Percentiles rank a stretch among this genome's conserved stretches.
Evolutionary conservation across 2,797 vertebrate species (phyloP).

Genomic region (Tenualosa thibaudeaui): DNA sequence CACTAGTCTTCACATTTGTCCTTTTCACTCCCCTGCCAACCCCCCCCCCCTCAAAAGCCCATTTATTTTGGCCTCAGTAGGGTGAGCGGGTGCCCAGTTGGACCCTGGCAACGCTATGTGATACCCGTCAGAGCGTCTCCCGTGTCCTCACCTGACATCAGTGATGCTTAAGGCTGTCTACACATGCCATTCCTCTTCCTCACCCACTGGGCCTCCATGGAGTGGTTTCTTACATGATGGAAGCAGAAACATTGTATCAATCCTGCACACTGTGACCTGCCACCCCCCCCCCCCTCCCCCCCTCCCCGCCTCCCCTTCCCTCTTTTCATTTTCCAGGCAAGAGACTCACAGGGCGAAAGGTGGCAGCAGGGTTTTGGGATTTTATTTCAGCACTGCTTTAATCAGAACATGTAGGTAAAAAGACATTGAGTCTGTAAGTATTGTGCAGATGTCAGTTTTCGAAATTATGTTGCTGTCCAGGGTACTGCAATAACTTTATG

Average conservation of each 20-base stretch:
- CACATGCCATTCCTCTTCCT: too few relatives aligned
- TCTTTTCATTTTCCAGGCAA: neutral
- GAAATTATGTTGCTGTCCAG: slow-evolving; percentile 17
- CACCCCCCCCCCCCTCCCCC: neutral
- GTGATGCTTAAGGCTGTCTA: too few relatives aligned
- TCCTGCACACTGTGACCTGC: neutral
- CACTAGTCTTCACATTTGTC: too few relatives aligned
- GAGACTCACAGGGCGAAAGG: neutral
- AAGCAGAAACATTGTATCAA: neutral
- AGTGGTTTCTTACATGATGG: too few relatives aligned
- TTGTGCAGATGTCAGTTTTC: neutral
- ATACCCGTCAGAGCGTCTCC: neutral
- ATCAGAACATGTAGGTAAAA: neutral
- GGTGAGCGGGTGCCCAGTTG: neutral
- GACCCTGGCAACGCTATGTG: neutral
- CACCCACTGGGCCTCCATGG: too few relatives aligned
- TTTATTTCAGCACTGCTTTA: neutral
- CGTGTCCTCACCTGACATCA: neutral
- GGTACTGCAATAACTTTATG: slow-evolving; percentile 33
- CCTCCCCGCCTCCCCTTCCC: neutral
- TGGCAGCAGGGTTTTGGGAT: neutral
- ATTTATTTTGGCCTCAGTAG: too few relatives aligned
- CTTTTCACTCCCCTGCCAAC: too few relatives aligned
- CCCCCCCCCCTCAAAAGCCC: too few relatives aligned
- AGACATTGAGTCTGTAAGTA: neutral